Evolutionary conservation across 2,797 vertebrate genomes (phyloP).

Genomic region (Schizothorax lantsangensis): DNA sequence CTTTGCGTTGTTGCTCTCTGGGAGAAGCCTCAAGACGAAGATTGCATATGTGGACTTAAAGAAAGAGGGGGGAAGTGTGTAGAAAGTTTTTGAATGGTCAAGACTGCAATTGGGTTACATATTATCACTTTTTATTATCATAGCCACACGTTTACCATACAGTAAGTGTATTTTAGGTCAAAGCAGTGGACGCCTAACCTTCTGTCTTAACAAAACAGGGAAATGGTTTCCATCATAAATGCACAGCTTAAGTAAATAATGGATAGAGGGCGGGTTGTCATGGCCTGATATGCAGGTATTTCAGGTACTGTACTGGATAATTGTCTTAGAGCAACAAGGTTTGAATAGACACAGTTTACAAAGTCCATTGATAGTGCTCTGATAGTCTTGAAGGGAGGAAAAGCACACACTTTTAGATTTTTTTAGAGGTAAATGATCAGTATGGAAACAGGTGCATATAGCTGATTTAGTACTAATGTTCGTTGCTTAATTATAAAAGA

Average conservation of each 20-base stretch:
- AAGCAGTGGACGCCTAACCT: not conserved
- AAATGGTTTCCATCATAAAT: constrained; percentile 3
- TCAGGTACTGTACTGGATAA: constrained; percentile 48
- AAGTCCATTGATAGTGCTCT: not conserved
- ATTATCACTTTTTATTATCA: not conserved
- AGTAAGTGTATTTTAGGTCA: not conserved
- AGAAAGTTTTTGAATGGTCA: not conserved
- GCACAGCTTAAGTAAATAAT: constrained; percentile 57
- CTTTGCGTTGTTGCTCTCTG: constrained; percentile 38
- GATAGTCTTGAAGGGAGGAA: not conserved
- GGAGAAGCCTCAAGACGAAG: constrained; percentile 52
- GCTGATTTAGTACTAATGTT: not conserved
- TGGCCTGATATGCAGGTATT: constrained; percentile 62
- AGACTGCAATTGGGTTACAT: constrained; percentile 30
- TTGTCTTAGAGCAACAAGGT: not conserved
- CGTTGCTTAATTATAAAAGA: not conserved
- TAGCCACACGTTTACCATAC: not conserved
- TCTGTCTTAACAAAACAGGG: constrained; percentile 11
- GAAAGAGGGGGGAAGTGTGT: not conserved
- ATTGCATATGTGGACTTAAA: not conserved
- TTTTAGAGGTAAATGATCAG: not conserved
- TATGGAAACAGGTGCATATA: not conserved
- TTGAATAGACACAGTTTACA: constrained; percentile 29
- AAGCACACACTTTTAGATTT: not conserved
- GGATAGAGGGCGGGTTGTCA: constrained; percentile 11